Conservation (phyloP, 2,113 vertebrate genomes). For the Acanthisitta chloris region DNA sequence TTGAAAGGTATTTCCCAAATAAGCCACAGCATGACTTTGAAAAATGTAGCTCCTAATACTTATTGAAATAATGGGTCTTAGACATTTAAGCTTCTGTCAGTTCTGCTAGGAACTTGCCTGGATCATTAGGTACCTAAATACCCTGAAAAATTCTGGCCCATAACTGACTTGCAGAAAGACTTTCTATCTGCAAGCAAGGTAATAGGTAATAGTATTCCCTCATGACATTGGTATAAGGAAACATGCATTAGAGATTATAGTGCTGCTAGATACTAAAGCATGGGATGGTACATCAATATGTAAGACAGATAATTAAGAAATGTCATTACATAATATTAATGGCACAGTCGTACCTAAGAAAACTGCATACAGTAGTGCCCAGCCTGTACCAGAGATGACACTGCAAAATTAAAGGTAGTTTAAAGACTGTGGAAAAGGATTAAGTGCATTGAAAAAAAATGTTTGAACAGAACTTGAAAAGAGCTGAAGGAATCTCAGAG, state of each 20-base stretch:
- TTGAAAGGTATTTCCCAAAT: neutral
- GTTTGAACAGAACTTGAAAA: neutral
- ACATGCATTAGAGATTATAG: neutral
- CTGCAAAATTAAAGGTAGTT: neutral
- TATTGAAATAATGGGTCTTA: conserved; percentile 8
- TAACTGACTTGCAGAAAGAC: neutral
- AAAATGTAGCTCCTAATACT: neutral
- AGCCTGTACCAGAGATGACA: neutral
- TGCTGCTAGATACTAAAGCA: neutral
- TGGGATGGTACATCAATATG: neutral
- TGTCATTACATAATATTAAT: neutral
- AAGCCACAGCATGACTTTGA: neutral
- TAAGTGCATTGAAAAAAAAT: neutral
- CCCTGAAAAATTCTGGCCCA: neutral
- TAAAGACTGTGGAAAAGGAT: neutral
- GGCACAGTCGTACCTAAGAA: neutral
- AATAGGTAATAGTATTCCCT: neutral
- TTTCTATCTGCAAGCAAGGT: neutral
- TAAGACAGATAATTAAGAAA: neutral
- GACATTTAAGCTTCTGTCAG: neutral
- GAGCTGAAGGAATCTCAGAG: neutral
- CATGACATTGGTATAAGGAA: neutral
- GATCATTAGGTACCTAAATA: conserved; percentile 6
- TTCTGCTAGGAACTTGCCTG: neutral
- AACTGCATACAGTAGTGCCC: neutral